These are phyloP conservation scores for Cynoglossus semilaevis DNA, from an alignment of 2,113 vertebrate genomes.

Conservation along the genomic window DNA sequence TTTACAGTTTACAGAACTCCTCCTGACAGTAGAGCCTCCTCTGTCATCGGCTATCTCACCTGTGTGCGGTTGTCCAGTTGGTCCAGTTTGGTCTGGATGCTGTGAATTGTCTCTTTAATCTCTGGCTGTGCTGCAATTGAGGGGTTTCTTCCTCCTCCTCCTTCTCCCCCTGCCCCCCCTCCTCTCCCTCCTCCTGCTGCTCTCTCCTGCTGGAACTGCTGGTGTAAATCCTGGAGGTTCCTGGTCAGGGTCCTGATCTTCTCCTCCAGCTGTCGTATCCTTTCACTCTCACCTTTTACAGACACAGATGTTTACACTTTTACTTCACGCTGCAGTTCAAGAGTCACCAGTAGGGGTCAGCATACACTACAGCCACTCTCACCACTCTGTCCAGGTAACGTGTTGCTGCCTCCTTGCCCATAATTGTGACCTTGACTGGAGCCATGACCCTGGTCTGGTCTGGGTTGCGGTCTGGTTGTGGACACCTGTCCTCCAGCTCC, in stretches of 20 bases:
- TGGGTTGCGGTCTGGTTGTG: conserved; percentile 73
- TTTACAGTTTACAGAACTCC: too few species aligned
- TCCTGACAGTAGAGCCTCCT: too few species aligned
- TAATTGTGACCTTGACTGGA: too few species aligned
- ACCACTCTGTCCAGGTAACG: conserved; percentile 41
- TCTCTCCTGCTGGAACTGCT: conserved; percentile 71
- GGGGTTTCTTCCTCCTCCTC: conserved; percentile 72
- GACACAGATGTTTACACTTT: not conserved
- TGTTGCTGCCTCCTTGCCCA: conserved; percentile 34
- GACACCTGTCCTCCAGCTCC: conserved; percentile 63
- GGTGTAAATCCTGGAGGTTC: conserved; percentile 81
- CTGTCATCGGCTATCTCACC: too few species aligned
- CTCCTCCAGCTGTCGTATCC: conserved; percentile 83
- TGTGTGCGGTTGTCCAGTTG: conserved; percentile 85
- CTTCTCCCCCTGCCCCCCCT: conserved; percentile 13
- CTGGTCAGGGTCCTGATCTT: conserved; percentile 84
- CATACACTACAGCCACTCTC: not conserved
- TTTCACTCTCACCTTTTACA: conserved; percentile 76
- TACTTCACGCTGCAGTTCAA: not conserved
- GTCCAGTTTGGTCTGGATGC: conserved; percentile 87
- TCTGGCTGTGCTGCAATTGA: conserved; percentile 83
- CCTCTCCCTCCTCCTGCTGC: not conserved
- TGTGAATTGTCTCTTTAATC: conserved; percentile 85
- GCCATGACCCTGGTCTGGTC: conserved; percentile 67
- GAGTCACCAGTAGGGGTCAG: conserved; percentile 1